Percentiles rank a stretch among this genome's conserved stretches.
Conservation (phyloP, 1,140 invertebrate species). For the Adoxophyes honmai region DNA sequence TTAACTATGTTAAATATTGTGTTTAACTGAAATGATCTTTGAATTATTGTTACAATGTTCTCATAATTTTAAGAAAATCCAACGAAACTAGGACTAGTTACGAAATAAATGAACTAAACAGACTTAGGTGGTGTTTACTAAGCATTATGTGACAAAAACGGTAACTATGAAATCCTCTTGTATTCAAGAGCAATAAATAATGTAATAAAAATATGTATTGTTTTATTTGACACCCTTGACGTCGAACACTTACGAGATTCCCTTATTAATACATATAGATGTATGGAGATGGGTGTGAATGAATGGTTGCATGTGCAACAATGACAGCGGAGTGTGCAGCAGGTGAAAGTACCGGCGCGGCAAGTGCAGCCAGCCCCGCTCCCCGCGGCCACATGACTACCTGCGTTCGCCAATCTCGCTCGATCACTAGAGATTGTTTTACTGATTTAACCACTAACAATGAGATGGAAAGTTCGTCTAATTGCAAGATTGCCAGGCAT, state of each 20-base stretch:
- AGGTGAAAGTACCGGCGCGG: conserved; percentile 55
- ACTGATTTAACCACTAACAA: conserved; percentile 68
- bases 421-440: conserved; percentile 60
- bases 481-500: conserved; percentile 59
- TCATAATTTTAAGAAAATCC: conserved; percentile 4
- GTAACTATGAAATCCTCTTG: background rate
- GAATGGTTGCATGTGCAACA: conserved; percentile 36
- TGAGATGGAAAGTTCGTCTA: conserved; percentile 65
- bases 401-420: conserved; percentile 43
- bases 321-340: conserved; percentile 30
- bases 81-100: conserved; percentile 5
- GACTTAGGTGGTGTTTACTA: background rate
- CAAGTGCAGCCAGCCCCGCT: conserved; percentile 28
- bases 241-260: too few species aligned
- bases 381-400: conserved; percentile 2
- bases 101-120: background rate
- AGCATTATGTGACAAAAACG: background rate
- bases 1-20: background rate
- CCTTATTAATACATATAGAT: too few species aligned
- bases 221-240: background rate
- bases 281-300: background rate
- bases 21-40: background rate
- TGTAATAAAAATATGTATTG: background rate
- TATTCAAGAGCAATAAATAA: conserved; percentile 13
- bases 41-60: background rate